Conservation (phyloP, 2,797 vertebrate species). For the Toxotes lorentzi region DNA sequence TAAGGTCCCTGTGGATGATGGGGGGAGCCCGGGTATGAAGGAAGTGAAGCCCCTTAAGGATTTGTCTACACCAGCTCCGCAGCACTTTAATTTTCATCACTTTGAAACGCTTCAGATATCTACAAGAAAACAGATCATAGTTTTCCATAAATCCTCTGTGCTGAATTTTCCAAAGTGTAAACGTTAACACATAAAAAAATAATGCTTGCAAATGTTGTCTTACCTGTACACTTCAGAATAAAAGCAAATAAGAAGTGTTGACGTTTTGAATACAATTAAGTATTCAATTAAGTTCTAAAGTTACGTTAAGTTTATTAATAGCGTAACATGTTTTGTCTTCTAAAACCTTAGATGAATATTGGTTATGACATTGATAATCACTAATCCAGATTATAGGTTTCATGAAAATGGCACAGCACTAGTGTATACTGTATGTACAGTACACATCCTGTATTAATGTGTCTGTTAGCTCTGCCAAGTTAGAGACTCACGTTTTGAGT, state of each 20-base stretch:
- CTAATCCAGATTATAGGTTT: neutral
- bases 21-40: conserved; percentile 97
- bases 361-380: neutral
- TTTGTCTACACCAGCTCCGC: conserved; percentile 98
- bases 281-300: neutral
- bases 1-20: conserved; percentile 98
- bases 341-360: neutral
- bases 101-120: conserved; percentile 98
- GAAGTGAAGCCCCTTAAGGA: conserved; percentile 98
- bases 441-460: neutral
- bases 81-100: conserved; percentile 99
- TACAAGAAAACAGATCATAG: conserved; percentile 62
- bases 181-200: neutral
- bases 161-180: neutral
- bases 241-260: neutral
- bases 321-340: neutral
- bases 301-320: neutral
- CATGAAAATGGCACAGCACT: neutral
- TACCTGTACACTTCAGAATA: neutral
- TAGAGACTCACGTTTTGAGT: conserved; percentile 94
- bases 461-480: neutral
- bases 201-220: neutral
- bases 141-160: neutral
- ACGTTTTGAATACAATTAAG: neutral
- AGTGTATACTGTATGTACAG: neutral